Evolutionary conservation across 2,797 vertebrate species (phyloP), one percentile per base, ranked within the genome.

Genomic region (Hapalemur alaotrensis): DNA sequence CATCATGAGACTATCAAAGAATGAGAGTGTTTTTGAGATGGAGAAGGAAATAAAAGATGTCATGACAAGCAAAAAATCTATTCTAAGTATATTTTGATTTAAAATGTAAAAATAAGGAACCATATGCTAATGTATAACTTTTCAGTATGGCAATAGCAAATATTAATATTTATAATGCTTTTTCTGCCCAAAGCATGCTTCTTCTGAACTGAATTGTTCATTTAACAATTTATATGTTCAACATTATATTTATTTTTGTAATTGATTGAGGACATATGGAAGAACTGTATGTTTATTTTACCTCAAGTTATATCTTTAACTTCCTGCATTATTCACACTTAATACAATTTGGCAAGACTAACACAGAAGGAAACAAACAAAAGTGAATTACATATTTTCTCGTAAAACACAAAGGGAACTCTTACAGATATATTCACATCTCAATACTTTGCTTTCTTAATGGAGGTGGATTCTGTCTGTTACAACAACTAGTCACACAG

Each of bases 121-220:
- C 7, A 50, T 73, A 86, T 93, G 41, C 83, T 95, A 73, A 84
- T 4, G 0, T 65, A 67, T 92, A 35, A 84, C 7, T 93, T 89
- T 96, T 95, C 22, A 73, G 38, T 63, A 78, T n/a, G 43, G 22
- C 50, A 91, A 57, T 35, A 94, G 18, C 52, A 92, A 95, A 75
- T 63, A 75, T 70, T 91, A 88, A 70, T 91, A 94, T 90, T 75
- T 90, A 87, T 48, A 85, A 86, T 82, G 28, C 57, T 90, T 96
- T 80, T 69, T 46, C 48, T 93, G 81, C 54, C 81, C 48, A 91
- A 96, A 93, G 65, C 50, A 80, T 54, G 43, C 17, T 61, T 80
- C n/a, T 52, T 83, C 23, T 89, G 76, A 89, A 72, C 18, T 92
- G 28, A 93, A 61, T 75, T 86, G 43, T 54, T 81, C 70, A 63